A percentile compares a stretch with the other conserved stretches of the same genome.
Conservation (phyloP, 2,888 invertebrate genomes). For the Drosophila gaucha region DNA sequence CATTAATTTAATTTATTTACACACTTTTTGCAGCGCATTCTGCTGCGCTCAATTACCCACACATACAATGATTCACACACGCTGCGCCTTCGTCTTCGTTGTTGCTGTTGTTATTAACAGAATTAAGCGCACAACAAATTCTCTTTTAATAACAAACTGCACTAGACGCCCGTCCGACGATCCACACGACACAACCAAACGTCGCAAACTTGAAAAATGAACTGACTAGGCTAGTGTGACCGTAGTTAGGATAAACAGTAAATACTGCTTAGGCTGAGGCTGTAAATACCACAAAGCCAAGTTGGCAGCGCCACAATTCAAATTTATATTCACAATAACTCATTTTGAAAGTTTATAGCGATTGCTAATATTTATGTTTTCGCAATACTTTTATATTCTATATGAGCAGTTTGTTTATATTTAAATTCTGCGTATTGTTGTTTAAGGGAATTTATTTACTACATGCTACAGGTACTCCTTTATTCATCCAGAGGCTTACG, state of each 20-base stretch:
- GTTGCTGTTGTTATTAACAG: slow-evolving; percentile 61
- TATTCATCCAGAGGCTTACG: slow-evolving; percentile 80
- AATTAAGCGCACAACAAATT: slow-evolving; percentile 61
- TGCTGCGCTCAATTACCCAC: slow-evolving; percentile 43
- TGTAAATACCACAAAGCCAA: neutral
- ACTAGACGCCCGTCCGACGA: slow-evolving; percentile 45
- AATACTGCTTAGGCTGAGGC: slow-evolving; percentile 23
- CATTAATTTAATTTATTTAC: slow-evolving; percentile 71
- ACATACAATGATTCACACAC: slow-evolving; percentile 37
- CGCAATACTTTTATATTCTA: no score
- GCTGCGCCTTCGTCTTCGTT: slow-evolving; percentile 39
- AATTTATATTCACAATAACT: neutral
- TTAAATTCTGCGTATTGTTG: neutral
- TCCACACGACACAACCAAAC: slow-evolving; percentile 28
- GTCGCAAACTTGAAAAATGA: slow-evolving; percentile 41
- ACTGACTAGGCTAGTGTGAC: slow-evolving; percentile 37
- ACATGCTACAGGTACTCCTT: slow-evolving; percentile 5
- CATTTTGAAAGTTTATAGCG: neutral
- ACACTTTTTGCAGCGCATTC: slow-evolving; percentile 47
- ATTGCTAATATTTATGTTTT: no score
- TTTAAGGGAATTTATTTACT: slow-evolving; percentile 6
- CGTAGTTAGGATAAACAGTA: neutral
- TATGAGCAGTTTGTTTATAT: neutral
- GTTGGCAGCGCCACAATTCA: slow-evolving; percentile 25
- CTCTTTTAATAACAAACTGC: slow-evolving; percentile 60